These are phyloP conservation scores for Strigamia maritima DNA, from an alignment of 2,888 invertebrate genomes.

Conservation along the genomic window DNA sequence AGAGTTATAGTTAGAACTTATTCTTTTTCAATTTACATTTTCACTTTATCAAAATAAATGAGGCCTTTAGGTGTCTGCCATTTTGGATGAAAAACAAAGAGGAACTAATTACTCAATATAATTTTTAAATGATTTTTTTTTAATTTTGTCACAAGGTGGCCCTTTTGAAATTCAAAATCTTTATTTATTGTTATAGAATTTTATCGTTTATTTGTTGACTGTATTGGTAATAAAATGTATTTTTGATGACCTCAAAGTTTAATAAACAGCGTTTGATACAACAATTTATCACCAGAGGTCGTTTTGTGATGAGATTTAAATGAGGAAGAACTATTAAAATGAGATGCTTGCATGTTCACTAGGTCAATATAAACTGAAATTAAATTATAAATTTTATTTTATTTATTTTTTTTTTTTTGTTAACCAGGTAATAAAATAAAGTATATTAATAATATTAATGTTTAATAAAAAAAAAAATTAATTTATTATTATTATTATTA, in stretches of 20 bases:
- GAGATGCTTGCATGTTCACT: not conserved
- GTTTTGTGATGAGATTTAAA: not conserved
- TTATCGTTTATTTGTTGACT: no score
- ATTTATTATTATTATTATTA: no score
- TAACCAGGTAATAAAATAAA: no score
- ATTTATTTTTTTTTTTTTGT: no score
- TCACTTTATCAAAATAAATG: slow-evolving; percentile 9
- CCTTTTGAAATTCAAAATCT: no score
- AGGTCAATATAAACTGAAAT: not conserved
- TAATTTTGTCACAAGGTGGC: no score
- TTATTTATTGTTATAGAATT: not conserved
- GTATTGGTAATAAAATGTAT: not conserved
- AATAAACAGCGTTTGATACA: not conserved
- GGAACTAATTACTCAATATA: not conserved
- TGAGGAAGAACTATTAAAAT: not conserved
- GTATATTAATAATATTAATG: no score
- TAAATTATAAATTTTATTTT: not conserved
- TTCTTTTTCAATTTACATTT: not conserved
- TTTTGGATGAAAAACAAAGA: not conserved
- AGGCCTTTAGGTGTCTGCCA: not conserved
- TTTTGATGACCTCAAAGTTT: not conserved
- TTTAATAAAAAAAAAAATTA: no score
- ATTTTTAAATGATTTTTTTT: not conserved
- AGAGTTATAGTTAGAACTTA: slow-evolving; percentile 15
- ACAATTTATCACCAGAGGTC: not conserved